Conservation (phyloP, 2,797 vertebrate genomes). For the Clarias fuscus region DNA sequence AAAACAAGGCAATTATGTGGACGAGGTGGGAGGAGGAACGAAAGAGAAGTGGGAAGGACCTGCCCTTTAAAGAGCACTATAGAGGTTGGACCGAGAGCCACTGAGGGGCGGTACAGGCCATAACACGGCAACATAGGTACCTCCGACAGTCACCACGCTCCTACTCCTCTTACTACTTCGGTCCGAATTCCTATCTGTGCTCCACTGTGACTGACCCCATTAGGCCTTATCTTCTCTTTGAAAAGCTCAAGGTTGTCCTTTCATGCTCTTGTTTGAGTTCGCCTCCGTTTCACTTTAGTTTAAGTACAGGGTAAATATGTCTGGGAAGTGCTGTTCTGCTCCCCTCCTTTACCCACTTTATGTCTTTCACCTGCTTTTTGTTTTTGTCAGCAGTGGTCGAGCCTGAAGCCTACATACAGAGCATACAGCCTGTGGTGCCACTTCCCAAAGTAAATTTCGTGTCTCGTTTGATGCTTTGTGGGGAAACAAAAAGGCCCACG, state of each 20-base stretch:
- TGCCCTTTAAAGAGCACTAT: constrained; percentile 43
- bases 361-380: constrained; percentile 4
- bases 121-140: constrained; percentile 9
- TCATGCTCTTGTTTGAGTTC: constrained; percentile 37
- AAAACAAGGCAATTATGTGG: constrained; percentile 81
- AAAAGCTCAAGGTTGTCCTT: constrained; percentile 35
- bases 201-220: constrained; percentile 11
- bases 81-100: constrained; percentile 36
- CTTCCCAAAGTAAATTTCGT: constrained; percentile 28
- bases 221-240: constrained; percentile 29
- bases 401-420: constrained; percentile 7
- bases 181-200: constrained; percentile 2
- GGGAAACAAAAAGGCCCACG: constrained; percentile 34
- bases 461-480: constrained; percentile 37
- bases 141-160: constrained; percentile 13
- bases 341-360: background rate
- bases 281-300: constrained; percentile 20
- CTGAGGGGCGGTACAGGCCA: constrained; percentile 5
- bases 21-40: constrained; percentile 58
- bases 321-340: background rate
- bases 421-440: constrained; percentile 25
- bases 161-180: background rate
- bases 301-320: constrained; percentile 31
- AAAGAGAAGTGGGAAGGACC: constrained; percentile 39
- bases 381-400: background rate